Evolutionary conservation across 2,113 vertebrate species (phyloP).

Genomic region (Eudyptes chrysolophus): DNA sequence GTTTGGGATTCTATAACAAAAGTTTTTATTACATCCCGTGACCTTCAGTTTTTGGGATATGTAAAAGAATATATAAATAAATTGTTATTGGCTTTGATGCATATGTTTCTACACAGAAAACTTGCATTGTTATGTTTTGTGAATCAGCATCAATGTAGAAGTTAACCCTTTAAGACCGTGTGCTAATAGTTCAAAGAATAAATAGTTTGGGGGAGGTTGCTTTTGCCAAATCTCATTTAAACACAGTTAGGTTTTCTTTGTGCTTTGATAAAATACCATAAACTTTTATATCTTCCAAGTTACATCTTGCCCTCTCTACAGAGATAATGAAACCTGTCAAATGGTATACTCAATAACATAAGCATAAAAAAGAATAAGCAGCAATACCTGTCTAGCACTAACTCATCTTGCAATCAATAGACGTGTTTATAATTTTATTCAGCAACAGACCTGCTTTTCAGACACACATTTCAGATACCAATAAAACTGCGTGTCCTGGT

Average conservation of each 20-base stretch:
- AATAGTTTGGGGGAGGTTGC: background rate
- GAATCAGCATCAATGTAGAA: background rate
- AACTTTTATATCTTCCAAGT: background rate
- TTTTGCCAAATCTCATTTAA: background rate
- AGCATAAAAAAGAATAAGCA: background rate
- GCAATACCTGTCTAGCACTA: background rate
- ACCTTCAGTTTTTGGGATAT: background rate
- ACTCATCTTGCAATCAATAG: background rate
- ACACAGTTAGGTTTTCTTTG: background rate
- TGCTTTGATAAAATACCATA: background rate
- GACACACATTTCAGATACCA: background rate
- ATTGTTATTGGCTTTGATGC: background rate
- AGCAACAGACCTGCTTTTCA: background rate
- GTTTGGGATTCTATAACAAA: background rate
- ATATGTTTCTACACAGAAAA: background rate
- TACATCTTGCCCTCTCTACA: background rate
- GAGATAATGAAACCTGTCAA: background rate
- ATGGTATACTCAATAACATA: background rate
- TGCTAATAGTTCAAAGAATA: background rate
- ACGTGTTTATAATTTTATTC: background rate
- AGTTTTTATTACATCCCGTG: background rate
- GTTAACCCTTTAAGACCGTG: background rate
- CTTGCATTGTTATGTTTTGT: background rate
- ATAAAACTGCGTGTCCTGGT: background rate
- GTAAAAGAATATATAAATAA: background rate